Percentiles rank a stretch among this genome's conserved stretches.
Conservation (phyloP, 2,113 vertebrate genomes). For the Aspiorhynchus laticeps region DNA sequence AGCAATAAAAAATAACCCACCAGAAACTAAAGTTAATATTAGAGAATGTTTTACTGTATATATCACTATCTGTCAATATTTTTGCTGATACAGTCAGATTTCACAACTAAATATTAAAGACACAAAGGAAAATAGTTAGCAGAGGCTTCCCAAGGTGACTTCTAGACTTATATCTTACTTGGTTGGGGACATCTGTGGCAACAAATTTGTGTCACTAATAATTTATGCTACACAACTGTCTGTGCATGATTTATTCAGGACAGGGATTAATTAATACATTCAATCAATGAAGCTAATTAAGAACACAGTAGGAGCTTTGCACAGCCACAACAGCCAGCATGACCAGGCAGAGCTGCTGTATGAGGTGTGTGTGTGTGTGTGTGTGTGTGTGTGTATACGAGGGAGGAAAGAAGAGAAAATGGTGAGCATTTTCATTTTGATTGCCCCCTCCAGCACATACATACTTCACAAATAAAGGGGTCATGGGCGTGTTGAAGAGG, state of each 20-base stretch:
- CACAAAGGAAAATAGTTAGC: background rate
- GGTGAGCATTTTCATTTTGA: constrained; percentile 21
- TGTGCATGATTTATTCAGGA: constrained; percentile 61
- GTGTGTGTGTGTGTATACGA: background rate
- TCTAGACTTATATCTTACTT: constrained; percentile 8
- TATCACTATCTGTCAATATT: background rate
- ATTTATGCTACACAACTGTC: constrained; percentile 52
- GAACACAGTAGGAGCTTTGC: constrained; percentile 56
- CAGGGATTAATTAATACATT: constrained; percentile 59
- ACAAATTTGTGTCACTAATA: constrained; percentile 48
- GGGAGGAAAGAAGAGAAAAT: constrained; percentile 5
- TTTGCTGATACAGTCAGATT: constrained; percentile 6
- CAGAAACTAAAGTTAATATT: background rate
- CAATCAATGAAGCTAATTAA: constrained; percentile 64
- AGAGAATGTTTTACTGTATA: background rate
- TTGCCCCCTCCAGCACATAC: background rate
- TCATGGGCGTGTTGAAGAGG: constrained; percentile 6
- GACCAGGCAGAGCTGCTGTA: constrained; percentile 36
- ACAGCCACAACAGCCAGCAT: constrained; percentile 46
- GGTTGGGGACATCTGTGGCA: constrained; percentile 35
- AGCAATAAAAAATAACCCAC: background rate
- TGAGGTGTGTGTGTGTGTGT: constrained; percentile 3
- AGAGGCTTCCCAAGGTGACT: constrained; percentile 43
- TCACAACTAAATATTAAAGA: background rate
- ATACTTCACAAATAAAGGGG: constrained; percentile 38